Conservation (phyloP, 2,888 invertebrate species). For the Parnassius orleans region DNA sequence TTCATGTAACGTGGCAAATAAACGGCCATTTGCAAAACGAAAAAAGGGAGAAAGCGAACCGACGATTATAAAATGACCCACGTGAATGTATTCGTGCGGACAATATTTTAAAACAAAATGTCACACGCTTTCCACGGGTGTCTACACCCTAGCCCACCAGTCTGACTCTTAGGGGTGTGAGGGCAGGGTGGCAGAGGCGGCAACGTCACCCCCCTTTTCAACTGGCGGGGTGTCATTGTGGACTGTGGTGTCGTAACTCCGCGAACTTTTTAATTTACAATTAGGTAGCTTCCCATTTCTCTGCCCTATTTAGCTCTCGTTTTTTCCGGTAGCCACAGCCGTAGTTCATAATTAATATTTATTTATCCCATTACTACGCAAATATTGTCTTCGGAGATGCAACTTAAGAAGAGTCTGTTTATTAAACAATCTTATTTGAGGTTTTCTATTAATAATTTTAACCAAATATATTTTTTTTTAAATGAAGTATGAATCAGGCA, state of each 20-base stretch:
- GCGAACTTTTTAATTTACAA: conserved; percentile 82
- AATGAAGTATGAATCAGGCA: too few species aligned
- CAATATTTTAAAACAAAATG: conserved; percentile 82
- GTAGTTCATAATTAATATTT: conserved; percentile 75
- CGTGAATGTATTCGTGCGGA: conserved; percentile 78
- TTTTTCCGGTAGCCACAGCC: conserved; percentile 71
- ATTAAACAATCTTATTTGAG: conserved; percentile 23
- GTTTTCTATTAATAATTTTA: not conserved
- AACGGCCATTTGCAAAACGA: conserved; percentile 35
- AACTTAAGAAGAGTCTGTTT: conserved; percentile 37
- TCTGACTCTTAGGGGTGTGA: conserved; percentile 32
- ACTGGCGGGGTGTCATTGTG: conserved; percentile 74
- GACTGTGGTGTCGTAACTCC: conserved; percentile 81
- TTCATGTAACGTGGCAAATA: conserved; percentile 26
- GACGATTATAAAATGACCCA: conserved; percentile 75
- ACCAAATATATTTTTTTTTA: not conserved
- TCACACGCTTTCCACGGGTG: conserved; percentile 79
- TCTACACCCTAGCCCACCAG: conserved; percentile 55
- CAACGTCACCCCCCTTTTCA: conserved; percentile 45
- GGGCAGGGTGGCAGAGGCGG: conserved; percentile 36
- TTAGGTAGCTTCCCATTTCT: conserved; percentile 81
- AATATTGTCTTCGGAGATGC: conserved; percentile 46
- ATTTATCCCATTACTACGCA: conserved; percentile 67
- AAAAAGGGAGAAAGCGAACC: conserved; percentile 60
- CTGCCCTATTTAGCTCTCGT: conserved; percentile 80